Conservation (phyloP, 1,140 invertebrate species). For the Lordiphosa collinella region DNA sequence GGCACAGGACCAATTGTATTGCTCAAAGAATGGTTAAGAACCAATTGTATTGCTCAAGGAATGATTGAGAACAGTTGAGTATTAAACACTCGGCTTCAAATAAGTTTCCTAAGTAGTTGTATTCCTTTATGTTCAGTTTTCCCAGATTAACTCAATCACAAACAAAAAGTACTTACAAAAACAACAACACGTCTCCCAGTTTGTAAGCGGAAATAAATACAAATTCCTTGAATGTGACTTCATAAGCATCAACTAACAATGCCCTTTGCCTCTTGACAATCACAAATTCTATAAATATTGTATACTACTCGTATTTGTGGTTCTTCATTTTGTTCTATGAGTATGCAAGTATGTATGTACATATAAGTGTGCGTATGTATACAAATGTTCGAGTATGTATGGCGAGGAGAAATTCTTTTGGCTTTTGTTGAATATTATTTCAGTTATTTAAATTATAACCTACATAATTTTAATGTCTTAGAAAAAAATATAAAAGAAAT, state of each 20-base stretch:
- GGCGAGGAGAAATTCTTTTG: conserved; percentile 72
- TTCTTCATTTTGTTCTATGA: conserved; percentile 5
- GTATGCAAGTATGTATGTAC: conserved; percentile 17
- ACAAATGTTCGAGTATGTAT: conserved; percentile 13
- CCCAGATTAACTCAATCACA: no score
- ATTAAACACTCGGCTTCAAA: no score
- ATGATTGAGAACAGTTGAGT: no score
- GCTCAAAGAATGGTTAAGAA: no score
- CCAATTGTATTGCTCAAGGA: no score
- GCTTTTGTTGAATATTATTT: conserved; percentile 47
- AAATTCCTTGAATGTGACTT: conserved; percentile 4
- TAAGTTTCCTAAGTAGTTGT: no score
- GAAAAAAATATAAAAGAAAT: conserved; percentile 49
- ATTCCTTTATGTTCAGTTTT: no score
- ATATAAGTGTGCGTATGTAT: no score
- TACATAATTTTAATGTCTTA: conserved; percentile 72
- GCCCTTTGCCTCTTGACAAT: conserved; percentile 52
- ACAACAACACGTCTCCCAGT: neutral
- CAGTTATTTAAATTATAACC: conserved; percentile 73
- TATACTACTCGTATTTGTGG: conserved; percentile 20
- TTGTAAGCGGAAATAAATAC: neutral
- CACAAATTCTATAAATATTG: conserved; percentile 69
- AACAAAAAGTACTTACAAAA: no score
- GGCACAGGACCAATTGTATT: no score
- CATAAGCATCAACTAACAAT: conserved; percentile 7